Conservation (phyloP, 2,888 invertebrate species). For the Heliconius erato region DNA sequence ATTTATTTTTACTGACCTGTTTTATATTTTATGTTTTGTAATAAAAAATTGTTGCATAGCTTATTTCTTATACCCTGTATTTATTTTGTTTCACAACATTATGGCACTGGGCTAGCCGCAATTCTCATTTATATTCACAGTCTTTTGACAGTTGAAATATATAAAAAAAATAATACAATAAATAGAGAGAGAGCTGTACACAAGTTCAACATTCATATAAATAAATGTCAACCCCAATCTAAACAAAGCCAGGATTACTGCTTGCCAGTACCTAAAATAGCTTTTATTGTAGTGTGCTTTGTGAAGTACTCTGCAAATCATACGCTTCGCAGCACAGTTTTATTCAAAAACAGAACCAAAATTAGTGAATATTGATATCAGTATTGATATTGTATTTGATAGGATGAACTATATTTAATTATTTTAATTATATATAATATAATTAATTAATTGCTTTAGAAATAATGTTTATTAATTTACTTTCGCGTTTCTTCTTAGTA, state of each 20-base stretch:
- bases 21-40: constrained; percentile 1
- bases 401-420: not conserved
- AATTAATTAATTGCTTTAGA: no score
- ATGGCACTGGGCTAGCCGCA: not conserved
- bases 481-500: no score
- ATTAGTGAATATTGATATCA: not conserved
- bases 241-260: constrained; percentile 17
- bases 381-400: not conserved
- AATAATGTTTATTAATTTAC: no score
- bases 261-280: not conserved
- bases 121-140: not conserved
- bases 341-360: not conserved
- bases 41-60: not conserved
- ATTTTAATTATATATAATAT: no score
- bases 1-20: not conserved
- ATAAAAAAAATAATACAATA: not conserved
- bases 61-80: not conserved
- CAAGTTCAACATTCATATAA: not conserved
- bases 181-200: not conserved
- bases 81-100: not conserved
- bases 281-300: constrained; percentile 16
- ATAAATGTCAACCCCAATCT: constrained; percentile 15
- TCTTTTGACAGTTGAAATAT: not conserved
- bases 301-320: constrained; percentile 1
- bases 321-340: not conserved